Evolutionary conservation across 1,140 invertebrate genomes (phyloP), one percentile per base, ranked within the genome.

Genomic region (Agrypnia vestita): DNA sequence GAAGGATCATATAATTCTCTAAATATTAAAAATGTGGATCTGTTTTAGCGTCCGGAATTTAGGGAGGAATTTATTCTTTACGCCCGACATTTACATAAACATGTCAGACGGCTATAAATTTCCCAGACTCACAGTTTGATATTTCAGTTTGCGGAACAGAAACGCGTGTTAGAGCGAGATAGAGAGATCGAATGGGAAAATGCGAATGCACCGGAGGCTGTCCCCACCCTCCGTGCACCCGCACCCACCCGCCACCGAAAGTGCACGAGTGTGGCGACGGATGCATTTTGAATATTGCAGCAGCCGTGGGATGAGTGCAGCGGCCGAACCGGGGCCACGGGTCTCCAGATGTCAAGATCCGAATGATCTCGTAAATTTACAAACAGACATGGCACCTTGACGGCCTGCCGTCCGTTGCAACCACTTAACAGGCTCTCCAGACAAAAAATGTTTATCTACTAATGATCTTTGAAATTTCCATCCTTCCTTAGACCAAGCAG

Each of bases 241-340:
- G 17, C 53, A 4, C 8, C 51, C 8, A n/a, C 46, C 9, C 13
- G 25, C 13, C 46, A 15, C 67, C 67, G 10, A 71, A 71, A 71
- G 46, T 71, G 67, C 67, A 71, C 12, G 17, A 19, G 67, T 46
- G 47, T 12, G 67, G 67, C 25, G 17, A 12, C 43, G 73, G 73
- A 73, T 78, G 75, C 75, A 81, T 81, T 81, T 81, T 81, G 79
- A 81, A 81, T 81, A 81, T 81, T 81, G 75, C 79, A 81, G 56
- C 43, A 51, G 67, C 67, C 44, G 46, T 49, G 67, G 67, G 46
- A 51, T 49, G 67, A 71, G 67, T 49, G 47, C 67, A 51, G 46
- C 47, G 13, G 46, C 51, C 47, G 67, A 51, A 44, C 46, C 67
- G 35, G 44, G 44, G 25, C 25, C 35, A 35, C 62, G n/a, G 43